Evolutionary conservation across 2,888 invertebrate species (phyloP), one percentile per base, ranked within the genome.

Genomic region (Nemurella pictetii): DNA sequence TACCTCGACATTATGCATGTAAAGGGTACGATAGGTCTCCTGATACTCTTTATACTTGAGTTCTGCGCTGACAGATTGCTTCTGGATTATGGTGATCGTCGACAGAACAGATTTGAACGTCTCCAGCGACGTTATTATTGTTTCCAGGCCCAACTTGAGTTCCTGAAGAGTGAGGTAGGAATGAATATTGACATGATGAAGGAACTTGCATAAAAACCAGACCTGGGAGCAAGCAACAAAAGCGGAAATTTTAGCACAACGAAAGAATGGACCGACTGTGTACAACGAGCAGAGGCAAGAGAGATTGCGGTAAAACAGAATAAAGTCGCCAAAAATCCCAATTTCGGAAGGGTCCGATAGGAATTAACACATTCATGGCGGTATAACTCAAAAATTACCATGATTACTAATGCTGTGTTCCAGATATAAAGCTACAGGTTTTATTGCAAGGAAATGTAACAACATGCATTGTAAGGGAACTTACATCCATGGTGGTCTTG

Each of bases 31-130:
- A 89, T 96, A 98, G 80, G 94, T 94, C 90, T 97, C 86, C 28
- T 85, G 85, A 36, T 82, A 89, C 80, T 94, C 94, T 73, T 92
- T 91, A 88, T 95, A 96, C 88, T 93, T 93, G 80, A 95, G 92
- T 90, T 98, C 97, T 0, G 95, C 94, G 1, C 95, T 94, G 83
- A 97, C 92, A 0, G 96, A 95, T 89, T 94, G 93, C 84, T 94
- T 93, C 88, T 95, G 94, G 78, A 98, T 94, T 72, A 92, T 93
- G 0, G 94, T 91, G 86, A 98, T 97, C 0, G 96, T 95, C 87
- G 95, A 94, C 94, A 98, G 95, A 0, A 98, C 95, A 85, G 94
- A 91, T 90, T 97, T 97, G 89, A 98, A 96, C 88, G 95, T 94
- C 84, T 95, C 95, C 77, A 97, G 90, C 4, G 95, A 95, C 88